A percentile compares a stretch with the other conserved stretches of the same genome.
Evolutionary conservation across 2,797 vertebrate genomes (phyloP).

Genomic region (Thunnus albacares): DNA sequence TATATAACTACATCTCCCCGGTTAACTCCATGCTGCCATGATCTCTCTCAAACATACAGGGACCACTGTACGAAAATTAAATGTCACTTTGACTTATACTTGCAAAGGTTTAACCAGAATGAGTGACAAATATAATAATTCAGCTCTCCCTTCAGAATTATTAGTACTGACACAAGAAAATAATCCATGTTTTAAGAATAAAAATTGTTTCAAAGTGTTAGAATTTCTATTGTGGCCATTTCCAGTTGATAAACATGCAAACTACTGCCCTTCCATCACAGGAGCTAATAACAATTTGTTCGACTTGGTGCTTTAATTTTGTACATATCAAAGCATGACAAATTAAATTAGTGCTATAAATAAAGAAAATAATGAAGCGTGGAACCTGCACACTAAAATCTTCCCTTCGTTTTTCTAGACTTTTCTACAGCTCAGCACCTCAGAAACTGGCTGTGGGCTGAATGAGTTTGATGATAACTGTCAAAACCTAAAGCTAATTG

Average conservation of each 20-base stretch:
- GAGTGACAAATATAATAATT: too few relatives aligned
- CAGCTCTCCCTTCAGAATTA: too few relatives aligned
- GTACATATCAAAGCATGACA: background rate
- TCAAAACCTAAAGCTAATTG: background rate
- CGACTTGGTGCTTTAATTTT: background rate
- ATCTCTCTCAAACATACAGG: background rate
- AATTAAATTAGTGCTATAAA: background rate
- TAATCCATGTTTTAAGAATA: too few relatives aligned
- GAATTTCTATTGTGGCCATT: background rate
- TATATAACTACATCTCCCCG: background rate
- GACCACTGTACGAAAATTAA: too few relatives aligned
- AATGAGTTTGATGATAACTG: background rate
- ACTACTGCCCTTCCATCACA: background rate
- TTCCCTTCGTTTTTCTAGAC: background rate
- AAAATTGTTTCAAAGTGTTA: too few relatives aligned
- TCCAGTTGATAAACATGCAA: background rate
- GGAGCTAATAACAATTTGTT: slow-evolving; percentile 2
- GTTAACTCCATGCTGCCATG: background rate
- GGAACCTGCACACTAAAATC: background rate
- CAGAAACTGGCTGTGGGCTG: background rate
- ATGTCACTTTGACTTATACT: too few relatives aligned
- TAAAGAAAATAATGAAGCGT: slow-evolving; percentile 4
- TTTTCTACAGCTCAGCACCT: background rate
- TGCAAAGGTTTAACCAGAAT: too few relatives aligned
- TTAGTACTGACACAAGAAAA: too few relatives aligned